A percentile compares a stretch with the other conserved stretches of the same genome.
Evolutionary conservation across 2,888 invertebrate genomes (phyloP).

Genomic region (Apodemia mormo): DNA sequence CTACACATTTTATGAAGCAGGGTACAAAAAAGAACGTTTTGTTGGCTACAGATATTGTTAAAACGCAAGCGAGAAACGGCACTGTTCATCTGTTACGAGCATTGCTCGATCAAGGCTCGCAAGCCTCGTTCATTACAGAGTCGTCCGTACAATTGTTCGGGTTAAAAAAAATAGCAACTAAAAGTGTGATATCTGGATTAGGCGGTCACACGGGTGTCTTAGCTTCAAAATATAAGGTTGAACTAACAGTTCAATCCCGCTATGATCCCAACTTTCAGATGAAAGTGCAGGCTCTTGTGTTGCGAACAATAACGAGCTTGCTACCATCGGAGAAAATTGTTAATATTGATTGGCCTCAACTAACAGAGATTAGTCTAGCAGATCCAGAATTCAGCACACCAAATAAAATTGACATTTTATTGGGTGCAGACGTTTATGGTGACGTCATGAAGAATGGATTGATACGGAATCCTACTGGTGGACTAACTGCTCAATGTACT

Average conservation of each 20-base stretch:
- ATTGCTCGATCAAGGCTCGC: conserved; percentile 11
- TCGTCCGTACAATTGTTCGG: conserved; percentile 1
- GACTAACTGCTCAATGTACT: not conserved
- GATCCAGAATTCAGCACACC: not conserved
- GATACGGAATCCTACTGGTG: not conserved
- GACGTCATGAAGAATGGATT: not conserved
- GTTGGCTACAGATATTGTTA: not conserved
- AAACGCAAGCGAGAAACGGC: not conserved
- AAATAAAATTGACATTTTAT: not conserved
- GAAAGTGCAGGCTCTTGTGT: not conserved
- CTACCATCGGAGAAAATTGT: not conserved
- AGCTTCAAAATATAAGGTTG: not conserved
- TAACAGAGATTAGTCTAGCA: not conserved
- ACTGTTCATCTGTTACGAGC: not conserved
- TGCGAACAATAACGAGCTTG: not conserved
- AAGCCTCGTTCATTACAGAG: conserved; percentile 7
- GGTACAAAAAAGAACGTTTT: not conserved
- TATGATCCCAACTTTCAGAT: not conserved
- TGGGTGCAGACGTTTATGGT: not conserved
- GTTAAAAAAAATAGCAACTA: not conserved
- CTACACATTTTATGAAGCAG: not conserved
- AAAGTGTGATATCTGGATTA: not conserved
- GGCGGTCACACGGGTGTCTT: not conserved
- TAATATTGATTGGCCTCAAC: too few species aligned
- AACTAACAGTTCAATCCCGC: not conserved